A percentile compares a stretch with the other conserved stretches of the same genome.
These are phyloP conservation scores for Ormyrus thymus DNA, from an alignment of 2,888 invertebrate genomes.

Conservation along the genomic window DNA sequence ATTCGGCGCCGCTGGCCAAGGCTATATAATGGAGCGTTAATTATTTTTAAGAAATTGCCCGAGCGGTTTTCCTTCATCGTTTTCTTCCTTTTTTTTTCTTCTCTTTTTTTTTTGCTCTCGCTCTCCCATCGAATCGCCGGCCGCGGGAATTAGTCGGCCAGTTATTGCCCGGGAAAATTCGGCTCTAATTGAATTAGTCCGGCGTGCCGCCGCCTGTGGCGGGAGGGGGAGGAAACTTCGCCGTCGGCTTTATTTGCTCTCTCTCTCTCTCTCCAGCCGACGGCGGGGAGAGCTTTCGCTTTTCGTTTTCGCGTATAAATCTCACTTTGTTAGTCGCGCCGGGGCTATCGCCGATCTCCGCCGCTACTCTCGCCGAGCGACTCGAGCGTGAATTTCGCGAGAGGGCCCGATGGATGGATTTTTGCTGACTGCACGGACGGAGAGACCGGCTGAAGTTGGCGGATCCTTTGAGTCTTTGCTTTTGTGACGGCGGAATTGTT, in stretches of 20 bases:
- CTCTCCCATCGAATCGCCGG: background rate
- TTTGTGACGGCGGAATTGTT: background rate
- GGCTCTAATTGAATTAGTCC: constrained; percentile 53
- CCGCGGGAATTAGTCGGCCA: constrained; percentile 23
- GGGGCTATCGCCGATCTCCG: constrained; percentile 10
- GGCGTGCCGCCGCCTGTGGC: background rate
- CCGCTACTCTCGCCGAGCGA: background rate
- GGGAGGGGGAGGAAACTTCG: constrained; percentile 17
- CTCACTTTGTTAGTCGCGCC: constrained; percentile 45
- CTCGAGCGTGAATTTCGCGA: constrained; percentile 30
- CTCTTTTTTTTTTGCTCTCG: background rate
- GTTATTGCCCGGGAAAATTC: constrained; percentile 49
- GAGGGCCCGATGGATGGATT: no score
- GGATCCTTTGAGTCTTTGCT: no score
- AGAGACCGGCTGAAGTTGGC: background rate
- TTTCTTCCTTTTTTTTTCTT: constrained; percentile 14
- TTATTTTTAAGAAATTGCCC: constrained; percentile 53
- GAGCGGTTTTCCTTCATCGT: background rate
- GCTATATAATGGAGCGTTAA: constrained; percentile 55
- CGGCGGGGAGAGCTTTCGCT: constrained; percentile 18
- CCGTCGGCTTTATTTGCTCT: constrained; percentile 30
- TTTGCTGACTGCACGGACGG: no score
- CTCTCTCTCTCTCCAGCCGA: constrained; percentile 15
- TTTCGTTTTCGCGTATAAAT: constrained; percentile 30
- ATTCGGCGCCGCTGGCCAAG: constrained; percentile 28